Percentiles rank a stretch among this genome's conserved stretches.
Evolutionary conservation across 2,797 vertebrate species (phyloP).

Genomic region (Sebastes kiyomatsui): DNA sequence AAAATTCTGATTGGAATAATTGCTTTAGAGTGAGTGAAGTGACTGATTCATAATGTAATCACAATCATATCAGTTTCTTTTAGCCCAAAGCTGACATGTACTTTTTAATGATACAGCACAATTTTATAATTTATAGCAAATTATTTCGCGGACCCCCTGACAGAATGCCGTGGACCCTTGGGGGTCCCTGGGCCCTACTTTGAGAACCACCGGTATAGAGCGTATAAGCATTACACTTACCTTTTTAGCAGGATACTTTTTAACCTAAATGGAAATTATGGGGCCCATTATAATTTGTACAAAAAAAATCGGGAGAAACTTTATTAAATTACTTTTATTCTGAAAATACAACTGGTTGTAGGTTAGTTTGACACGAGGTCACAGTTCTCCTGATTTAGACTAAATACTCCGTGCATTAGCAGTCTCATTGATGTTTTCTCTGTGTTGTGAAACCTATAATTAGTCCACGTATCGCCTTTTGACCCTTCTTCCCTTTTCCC

Average conservation of each 20-base stretch:
- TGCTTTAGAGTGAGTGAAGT: no score
- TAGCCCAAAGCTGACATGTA: no score
- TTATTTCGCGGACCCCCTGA: no score
- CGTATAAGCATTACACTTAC: neutral
- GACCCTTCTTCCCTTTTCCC: slow-evolving; percentile 16
- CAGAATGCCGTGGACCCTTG: no score
- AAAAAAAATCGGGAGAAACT: neutral
- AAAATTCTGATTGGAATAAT: no score
- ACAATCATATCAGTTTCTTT: no score
- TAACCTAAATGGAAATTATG: neutral
- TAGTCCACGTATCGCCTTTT: slow-evolving; percentile 17
- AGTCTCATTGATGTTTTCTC: neutral
- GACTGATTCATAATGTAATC: no score
- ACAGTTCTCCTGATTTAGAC: neutral
- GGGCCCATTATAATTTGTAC: neutral
- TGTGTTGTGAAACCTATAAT: slow-evolving; percentile 28
- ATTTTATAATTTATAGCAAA: no score
- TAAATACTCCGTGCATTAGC: neutral
- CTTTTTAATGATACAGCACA: no score
- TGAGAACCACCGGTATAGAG: no score
- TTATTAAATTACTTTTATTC: neutral
- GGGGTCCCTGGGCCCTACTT: no score
- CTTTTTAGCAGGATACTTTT: neutral
- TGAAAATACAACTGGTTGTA: neutral
- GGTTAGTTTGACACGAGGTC: neutral